A percentile compares a stretch with the other conserved stretches of the same genome.
Conservation (phyloP, 2,113 vertebrate species). For the Bubo bubo region DNA sequence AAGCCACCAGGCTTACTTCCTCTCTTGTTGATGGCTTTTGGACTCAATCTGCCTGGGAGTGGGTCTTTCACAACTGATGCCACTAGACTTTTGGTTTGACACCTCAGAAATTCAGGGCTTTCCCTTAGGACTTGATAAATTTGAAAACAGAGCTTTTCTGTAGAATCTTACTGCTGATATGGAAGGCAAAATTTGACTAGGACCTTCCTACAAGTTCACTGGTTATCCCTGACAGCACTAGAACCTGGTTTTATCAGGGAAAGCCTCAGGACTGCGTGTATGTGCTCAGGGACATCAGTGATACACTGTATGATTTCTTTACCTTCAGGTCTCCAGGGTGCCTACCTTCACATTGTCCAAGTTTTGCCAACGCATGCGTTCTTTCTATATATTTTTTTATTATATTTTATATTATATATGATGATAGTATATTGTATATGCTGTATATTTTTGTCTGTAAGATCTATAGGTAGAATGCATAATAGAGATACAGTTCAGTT, state of each 20-base stretch:
- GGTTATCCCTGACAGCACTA: not conserved
- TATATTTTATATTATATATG: not conserved
- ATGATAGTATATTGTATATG: not conserved
- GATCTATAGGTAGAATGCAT: not conserved
- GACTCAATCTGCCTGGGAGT: not conserved
- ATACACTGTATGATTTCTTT: accelerated
- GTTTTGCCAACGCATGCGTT: not conserved
- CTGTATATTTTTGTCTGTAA: not conserved
- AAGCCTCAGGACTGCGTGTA: not conserved
- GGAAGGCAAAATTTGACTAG: not conserved
- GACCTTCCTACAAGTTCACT: not conserved
- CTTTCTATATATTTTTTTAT: not conserved
- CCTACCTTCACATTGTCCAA: not conserved
- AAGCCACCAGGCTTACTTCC: not conserved
- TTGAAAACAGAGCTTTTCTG: not conserved
- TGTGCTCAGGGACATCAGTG: too few species aligned
- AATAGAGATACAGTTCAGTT: not conserved
- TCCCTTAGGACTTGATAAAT: not conserved
- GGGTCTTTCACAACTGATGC: not conserved
- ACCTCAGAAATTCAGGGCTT: not conserved
- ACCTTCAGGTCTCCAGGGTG: not conserved
- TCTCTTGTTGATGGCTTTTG: not conserved
- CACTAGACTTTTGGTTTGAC: not conserved
- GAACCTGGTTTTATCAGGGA: not conserved
- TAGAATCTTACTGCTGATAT: not conserved